phyloP scores from a whole-genome alignment of 2,888 invertebrate genomes.

The Lathronympha strigana region DNA sequence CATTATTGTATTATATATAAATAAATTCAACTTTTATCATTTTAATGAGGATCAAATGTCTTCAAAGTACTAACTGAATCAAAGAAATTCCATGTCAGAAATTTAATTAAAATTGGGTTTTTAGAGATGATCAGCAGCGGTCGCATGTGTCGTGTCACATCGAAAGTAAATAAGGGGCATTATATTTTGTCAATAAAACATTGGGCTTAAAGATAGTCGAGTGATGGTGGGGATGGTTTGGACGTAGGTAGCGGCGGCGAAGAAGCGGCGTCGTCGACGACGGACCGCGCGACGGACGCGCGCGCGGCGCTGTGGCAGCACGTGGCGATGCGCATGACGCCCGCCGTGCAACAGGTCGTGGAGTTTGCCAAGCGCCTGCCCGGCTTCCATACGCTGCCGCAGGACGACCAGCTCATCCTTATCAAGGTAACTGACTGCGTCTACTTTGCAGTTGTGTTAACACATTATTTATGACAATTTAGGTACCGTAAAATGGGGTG shows the following conservation, averaged over 20 bases:
- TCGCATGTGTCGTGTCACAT: neutral
- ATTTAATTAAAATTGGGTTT: no score
- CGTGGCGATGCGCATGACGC: constrained; percentile 93
- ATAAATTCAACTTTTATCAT: no score
- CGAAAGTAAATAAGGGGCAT: neutral
- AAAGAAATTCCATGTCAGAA: no score
- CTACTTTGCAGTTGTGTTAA: neutral
- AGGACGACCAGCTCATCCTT: constrained; percentile 98
- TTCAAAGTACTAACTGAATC: no score
- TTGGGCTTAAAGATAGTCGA: neutral
- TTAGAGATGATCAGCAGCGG: no score
- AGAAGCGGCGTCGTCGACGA: constrained; percentile 66
- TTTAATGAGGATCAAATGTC: no score
- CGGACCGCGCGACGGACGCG: constrained; percentile 86
- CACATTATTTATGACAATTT: no score
- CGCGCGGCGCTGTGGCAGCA: constrained; percentile 95
- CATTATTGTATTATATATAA: no score
- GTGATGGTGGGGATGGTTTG: constrained; percentile 5
- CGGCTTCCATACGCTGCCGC: constrained; percentile 94
- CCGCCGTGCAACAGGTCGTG: constrained; percentile 96
- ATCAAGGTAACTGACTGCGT: constrained; percentile 86
- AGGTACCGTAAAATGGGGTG: no score
- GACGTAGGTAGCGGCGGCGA: constrained; percentile 80
- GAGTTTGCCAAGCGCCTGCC: constrained; percentile 98
- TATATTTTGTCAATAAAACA: neutral